phyloP scores from a whole-genome alignment of 2,888 invertebrate genomes.

The Mesorhabditis sp. region DNA sequence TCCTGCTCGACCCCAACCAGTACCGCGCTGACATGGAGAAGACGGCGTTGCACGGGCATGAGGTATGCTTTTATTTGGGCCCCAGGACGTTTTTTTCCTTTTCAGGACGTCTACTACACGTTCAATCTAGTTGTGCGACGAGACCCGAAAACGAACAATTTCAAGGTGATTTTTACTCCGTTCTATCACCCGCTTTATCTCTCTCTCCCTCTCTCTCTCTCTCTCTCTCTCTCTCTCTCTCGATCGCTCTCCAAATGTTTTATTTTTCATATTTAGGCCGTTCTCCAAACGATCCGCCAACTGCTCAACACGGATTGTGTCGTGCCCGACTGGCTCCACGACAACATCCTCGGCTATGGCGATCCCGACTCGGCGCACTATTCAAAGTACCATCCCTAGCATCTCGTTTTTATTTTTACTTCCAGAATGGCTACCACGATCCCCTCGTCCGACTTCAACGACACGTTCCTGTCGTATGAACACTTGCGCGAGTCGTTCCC shows the following conservation, averaged over 20 bases:
- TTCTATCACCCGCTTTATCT: not conserved
- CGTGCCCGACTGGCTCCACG: slow-evolving; percentile 71
- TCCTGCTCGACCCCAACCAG: slow-evolving; percentile 94
- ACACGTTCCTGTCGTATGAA: slow-evolving; percentile 87
- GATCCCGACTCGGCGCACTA: slow-evolving; percentile 96
- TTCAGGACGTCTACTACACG: slow-evolving; percentile 75
- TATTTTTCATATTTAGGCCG: slow-evolving; percentile 66
- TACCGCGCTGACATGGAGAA: slow-evolving; percentile 65
- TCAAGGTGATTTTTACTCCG: slow-evolving; percentile 67
- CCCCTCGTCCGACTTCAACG: slow-evolving; percentile 85
- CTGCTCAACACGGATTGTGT: slow-evolving; percentile 98
- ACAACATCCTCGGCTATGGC: slow-evolving; percentile 91
- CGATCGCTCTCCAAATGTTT: not conserved
- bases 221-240: not conserved
- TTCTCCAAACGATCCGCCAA: slow-evolving; percentile 93
- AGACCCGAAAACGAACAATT: slow-evolving; percentile 99
- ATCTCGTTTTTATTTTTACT: slow-evolving; percentile 10
- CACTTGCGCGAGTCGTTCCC: slow-evolving; percentile 83
- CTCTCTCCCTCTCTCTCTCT: not conserved
- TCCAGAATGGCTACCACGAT: slow-evolving; percentile 81
- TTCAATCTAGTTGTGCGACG: slow-evolving; percentile 95
- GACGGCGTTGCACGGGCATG: slow-evolving; percentile 22
- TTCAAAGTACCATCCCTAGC: slow-evolving; percentile 66
- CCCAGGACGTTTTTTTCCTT: too few species aligned
- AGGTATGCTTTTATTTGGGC: slow-evolving; percentile 11